Evolutionary conservation across 2,888 invertebrate species (phyloP), one percentile per base, ranked within the genome.

Genomic region (Aphidius colemani): DNA sequence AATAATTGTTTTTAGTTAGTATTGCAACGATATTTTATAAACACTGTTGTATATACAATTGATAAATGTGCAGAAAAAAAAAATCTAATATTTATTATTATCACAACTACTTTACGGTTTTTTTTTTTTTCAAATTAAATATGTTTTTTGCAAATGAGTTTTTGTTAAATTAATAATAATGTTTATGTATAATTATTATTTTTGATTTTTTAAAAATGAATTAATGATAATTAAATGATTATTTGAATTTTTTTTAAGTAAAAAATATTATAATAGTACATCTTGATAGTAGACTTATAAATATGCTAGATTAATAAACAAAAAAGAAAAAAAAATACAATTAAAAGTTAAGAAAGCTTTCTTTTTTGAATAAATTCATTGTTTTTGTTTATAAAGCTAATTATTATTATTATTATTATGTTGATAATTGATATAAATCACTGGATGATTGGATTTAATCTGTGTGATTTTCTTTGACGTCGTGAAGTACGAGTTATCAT

Each of bases 381-480:
- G 45, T 45, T 59, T 41, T 51, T 51, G 18, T 48, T 55, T 40
- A 53, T 60, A 18, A 18, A 18, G 13, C 13, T 18, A 18, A 18
- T 2, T 18, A 18, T 18, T 18, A 18, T 18, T 18, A 18, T 18
- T 18, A 50, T 40, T 45, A 46, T 57, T 60, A 44, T 13, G 55
- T 48, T 44, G 43, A 59, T 59, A 43, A 43, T 48, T 45, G 44
- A 55, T 43, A 18, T 55, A 60, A 69, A 71, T 74, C 75, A 78
- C 69, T 76, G 77, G 74, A 80, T 73, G 76, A 81, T 78, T 69
- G 81, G 79, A 67, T 81, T 81, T 72, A 79, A 79, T 70, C 81
- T 80, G 70, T 75, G 79, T 70, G 78, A 78, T 73, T 78, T 78
- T 74, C 82, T 76, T 65, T 78, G 79, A 70, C 78, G 81, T 66